These are phyloP conservation scores for Tauraco erythrolophus DNA, from an alignment of 2,113 vertebrate species.

Conservation along the genomic window DNA sequence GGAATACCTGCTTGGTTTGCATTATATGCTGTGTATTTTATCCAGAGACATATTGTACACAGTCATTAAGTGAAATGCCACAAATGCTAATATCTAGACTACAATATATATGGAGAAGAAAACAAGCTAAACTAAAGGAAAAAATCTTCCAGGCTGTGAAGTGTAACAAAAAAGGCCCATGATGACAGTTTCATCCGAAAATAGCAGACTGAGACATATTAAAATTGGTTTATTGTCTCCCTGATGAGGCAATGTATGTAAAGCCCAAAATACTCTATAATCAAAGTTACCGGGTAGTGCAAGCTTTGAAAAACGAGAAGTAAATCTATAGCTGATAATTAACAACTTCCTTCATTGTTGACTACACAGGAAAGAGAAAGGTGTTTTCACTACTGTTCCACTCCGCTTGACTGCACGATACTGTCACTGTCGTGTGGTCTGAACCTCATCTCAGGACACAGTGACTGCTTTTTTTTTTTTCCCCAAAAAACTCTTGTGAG, in stretches of 20 bases:
- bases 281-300: constrained; percentile 48
- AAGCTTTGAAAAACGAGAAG: constrained; percentile 35
- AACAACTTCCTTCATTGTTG: constrained; percentile 29
- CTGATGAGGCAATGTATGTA: constrained; percentile 62
- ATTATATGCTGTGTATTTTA: neutral
- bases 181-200: constrained; percentile 61
- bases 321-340: constrained; percentile 42
- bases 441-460: constrained; percentile 39
- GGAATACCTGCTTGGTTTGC: neutral
- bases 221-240: constrained; percentile 70
- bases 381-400: neutral
- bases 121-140: constrained; percentile 32
- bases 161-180: constrained; percentile 68
- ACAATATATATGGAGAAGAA: constrained; percentile 5
- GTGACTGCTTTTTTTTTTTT: constrained; percentile 79
- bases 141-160: constrained; percentile 59
- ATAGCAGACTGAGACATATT: constrained; percentile 62
- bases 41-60: neutral
- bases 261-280: constrained; percentile 49
- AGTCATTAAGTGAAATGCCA: constrained; percentile 26
- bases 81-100: constrained; percentile 11
- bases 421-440: accelerated
- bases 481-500: constrained; percentile 66
- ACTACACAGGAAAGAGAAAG: neutral
- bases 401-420: neutral